Conservation (phyloP, 2,888 invertebrate species). For the Actias luna region DNA sequence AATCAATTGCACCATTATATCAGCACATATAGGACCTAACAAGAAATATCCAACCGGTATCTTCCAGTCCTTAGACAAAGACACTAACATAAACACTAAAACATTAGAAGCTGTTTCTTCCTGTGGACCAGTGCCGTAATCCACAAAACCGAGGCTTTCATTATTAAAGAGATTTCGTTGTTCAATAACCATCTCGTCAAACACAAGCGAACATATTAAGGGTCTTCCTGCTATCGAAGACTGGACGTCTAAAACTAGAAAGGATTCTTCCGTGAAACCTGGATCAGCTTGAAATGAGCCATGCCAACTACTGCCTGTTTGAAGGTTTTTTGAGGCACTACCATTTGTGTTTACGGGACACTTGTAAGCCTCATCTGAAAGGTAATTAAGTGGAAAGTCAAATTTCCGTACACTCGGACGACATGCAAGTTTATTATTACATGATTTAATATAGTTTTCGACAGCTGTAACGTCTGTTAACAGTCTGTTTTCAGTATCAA, state of each 20-base stretch:
- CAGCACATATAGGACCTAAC: slow-evolving; percentile 29
- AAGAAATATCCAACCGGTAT: slow-evolving; percentile 46
- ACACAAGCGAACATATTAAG: slow-evolving; percentile 23
- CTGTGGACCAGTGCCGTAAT: slow-evolving; percentile 21
- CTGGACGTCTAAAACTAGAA: slow-evolving; percentile 21
- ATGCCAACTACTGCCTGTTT: slow-evolving; percentile 23
- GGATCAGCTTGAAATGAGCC: slow-evolving; percentile 20
- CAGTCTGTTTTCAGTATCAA: neutral
- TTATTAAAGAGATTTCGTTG: slow-evolving; percentile 21
- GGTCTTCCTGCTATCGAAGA: slow-evolving; percentile 10
- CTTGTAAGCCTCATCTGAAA: slow-evolving; percentile 24
- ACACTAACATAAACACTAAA: slow-evolving; percentile 38
- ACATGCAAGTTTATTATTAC: slow-evolving; percentile 1
- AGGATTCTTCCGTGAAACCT: slow-evolving; percentile 24
- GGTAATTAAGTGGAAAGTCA: slow-evolving; percentile 22
- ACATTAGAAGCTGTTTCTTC: slow-evolving; percentile 27
- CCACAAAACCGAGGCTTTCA: slow-evolving; percentile 19
- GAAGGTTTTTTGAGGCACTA: slow-evolving; percentile 21
- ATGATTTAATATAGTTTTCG: neutral
- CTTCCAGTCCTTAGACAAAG: slow-evolving; percentile 40
- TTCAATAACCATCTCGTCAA: slow-evolving; percentile 26
- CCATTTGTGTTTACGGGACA: slow-evolving; percentile 21
- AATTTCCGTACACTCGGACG: slow-evolving; percentile 9
- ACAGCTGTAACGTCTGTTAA: neutral
- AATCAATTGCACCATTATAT: slow-evolving; percentile 33